Base-by-base conservation (phyloP, 1,140 invertebrate genomes). In the Cydia fagiglandana region DNA sequence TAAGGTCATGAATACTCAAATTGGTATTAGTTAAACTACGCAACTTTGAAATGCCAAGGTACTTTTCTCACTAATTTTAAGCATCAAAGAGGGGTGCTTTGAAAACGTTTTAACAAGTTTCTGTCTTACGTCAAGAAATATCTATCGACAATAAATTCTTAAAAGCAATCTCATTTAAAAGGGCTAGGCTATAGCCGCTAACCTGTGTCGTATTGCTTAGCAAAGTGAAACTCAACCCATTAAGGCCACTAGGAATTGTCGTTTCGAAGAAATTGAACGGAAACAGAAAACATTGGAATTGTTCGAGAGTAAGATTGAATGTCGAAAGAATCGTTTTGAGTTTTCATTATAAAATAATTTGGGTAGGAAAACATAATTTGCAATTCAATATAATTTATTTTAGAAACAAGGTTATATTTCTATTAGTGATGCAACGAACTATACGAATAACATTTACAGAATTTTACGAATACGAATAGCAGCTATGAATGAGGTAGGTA, bases 211-310 rank as follows among this genome's bases (percentile, higher is more conserved):
- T 70, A 70, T 70, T 38, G 66, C 34, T 70, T 70, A 38, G 66
- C 66, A 41, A 70, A 70, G 66, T 70, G 66, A 70, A 70, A 70
- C 66, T 70, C 66, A 45, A 70, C 34, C 66, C 66, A 70, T 70
- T 70, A 70, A 70, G 38, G n/a, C 34, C 15, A 38, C 20, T 41
- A 17, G 34, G 66, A 70, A 70, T 70, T 70, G 66, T 70, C 66
- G 66, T 70, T 47, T 70, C n/a, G 34, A 45, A n/a, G 66, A 70
- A 70, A 70, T 70, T 70, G 66, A 70, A 70, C 66, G 66, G 66
- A 70, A 70, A 70, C 66, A 70, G 66, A 70, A 70, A 70, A 70
- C 66, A 70, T 70, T 70, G 66, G 66, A 70, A 70, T 45, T 70
- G 66, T 70, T 70, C 66, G n/a, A 70, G 66, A 70, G 38, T 38